Base-by-base conservation (phyloP, 1,140 invertebrate species). In the Augochlora pura region DNA sequence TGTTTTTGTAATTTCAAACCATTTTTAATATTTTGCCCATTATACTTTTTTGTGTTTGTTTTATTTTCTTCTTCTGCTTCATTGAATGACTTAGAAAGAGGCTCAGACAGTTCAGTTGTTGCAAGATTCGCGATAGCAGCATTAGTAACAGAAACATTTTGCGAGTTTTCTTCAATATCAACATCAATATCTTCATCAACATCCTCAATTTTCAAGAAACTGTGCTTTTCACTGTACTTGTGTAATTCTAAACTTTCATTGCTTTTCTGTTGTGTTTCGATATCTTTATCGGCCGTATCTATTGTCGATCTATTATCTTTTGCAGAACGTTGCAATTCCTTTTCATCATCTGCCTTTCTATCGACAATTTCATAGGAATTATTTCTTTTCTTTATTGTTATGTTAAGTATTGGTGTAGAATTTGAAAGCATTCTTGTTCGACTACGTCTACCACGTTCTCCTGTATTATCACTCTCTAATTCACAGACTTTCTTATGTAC, bases 311-410 rank as follows among this genome's bases (percentile, higher is more conserved):
- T 39, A 12, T 57, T 57, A 67, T 87, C 70, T 21, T 84, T 67
- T 2, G 16, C 67, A 3, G 21, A 60, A 75, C 80, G 57, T n/a
- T 83, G 62, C 8, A 65, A 71, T 23, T 71, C 77, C 18, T 76
- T 76, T 68, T 85, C 76, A 65, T 82, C 82, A 18, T 59, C 65
- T 59, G 52, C 74, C 54, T 92, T 88, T 62, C 85, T 90, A 23
- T 84, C 88, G 12, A 93, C 91, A 72, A 93, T 90, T 70, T 93
- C 90, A 74, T 93, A 93, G 0, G 91, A 92, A 85, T 93, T 83
- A 72, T 93, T 91, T 49, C 89, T 91, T 70, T 93, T 93, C 68
- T 93, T 93, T 23, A 93, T 93, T n/a, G 90, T 92, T 67, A 93
- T 92, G 42, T 84, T 92, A 42, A 93, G 91, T 18, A 90, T 86